phyloP scores from a whole-genome alignment of 2,113 vertebrate species.

The Oplegnathus fasciatus region DNA sequence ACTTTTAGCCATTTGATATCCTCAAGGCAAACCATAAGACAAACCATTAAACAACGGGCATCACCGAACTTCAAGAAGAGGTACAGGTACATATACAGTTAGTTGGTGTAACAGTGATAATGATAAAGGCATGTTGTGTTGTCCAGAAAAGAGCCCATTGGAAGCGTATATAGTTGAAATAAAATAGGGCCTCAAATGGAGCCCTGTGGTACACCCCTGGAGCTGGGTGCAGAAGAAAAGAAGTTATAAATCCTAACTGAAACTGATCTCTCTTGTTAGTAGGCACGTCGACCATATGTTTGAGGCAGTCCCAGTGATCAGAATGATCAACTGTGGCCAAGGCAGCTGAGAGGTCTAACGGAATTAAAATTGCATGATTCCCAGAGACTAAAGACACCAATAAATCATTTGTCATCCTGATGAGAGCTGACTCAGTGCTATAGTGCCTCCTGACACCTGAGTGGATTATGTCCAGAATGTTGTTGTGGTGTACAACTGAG shows the following conservation, averaged over 20 bases:
- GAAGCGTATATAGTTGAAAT: neutral
- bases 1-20: neutral
- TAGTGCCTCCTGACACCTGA: conserved; percentile 9
- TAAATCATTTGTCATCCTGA: conserved; percentile 44
- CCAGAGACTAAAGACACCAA: conserved; percentile 34
- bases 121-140: neutral
- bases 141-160: neutral
- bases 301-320: neutral
- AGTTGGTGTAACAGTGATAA: neutral
- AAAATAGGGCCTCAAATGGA: neutral
- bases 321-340: neutral
- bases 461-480: conserved; percentile 18
- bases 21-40: neutral
- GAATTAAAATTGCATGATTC: conserved; percentile 37
- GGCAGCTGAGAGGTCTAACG: conserved; percentile 13
- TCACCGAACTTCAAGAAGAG: neutral
- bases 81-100: neutral
- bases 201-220: neutral
- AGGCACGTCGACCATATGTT: neutral
- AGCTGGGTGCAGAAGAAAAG: neutral
- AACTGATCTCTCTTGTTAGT: neutral
- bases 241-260: neutral
- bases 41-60: neutral
- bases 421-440: conserved; percentile 37
- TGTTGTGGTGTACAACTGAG: neutral